A percentile compares a stretch with the other conserved stretches of the same genome.
Conservation (phyloP, 2,797 vertebrate genomes). For the Phalanger gymnotis region DNA sequence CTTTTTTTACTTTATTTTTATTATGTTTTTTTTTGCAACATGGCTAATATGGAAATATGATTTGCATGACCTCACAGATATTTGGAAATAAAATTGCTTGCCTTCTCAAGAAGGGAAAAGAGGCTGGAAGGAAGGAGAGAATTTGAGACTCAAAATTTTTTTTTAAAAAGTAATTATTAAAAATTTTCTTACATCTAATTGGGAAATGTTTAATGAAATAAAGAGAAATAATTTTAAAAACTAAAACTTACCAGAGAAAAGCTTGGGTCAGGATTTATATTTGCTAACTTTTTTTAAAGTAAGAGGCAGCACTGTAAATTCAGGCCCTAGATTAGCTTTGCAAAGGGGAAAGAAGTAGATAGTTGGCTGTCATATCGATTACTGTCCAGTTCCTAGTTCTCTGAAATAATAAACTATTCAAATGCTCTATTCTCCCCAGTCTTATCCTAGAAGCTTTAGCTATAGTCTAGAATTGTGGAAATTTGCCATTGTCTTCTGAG, state of each 20-base stretch:
- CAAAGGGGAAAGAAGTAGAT: background rate
- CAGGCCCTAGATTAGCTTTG: background rate
- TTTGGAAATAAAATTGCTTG: background rate
- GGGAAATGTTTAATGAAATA: background rate
- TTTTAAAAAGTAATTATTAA: background rate
- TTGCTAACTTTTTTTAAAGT: background rate
- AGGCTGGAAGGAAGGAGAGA: background rate
- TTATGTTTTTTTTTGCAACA: background rate
- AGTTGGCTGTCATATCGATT: background rate
- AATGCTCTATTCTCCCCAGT: background rate
- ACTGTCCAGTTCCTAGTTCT: background rate
- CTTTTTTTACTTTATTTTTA: background rate
- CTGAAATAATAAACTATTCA: background rate
- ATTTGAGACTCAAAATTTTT: background rate
- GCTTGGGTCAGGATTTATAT: background rate
- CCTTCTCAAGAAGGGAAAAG: background rate
- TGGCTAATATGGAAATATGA: background rate
- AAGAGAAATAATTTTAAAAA: background rate
- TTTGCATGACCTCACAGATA: background rate
- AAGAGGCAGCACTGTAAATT: background rate
- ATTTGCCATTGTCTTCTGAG: background rate
- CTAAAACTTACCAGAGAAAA: background rate
- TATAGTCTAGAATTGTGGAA: background rate
- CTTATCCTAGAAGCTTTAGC: background rate
- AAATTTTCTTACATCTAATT: background rate